Evolutionary conservation across 2,797 vertebrate species (phyloP).

Genomic region (Acanthurus tractus): DNA sequence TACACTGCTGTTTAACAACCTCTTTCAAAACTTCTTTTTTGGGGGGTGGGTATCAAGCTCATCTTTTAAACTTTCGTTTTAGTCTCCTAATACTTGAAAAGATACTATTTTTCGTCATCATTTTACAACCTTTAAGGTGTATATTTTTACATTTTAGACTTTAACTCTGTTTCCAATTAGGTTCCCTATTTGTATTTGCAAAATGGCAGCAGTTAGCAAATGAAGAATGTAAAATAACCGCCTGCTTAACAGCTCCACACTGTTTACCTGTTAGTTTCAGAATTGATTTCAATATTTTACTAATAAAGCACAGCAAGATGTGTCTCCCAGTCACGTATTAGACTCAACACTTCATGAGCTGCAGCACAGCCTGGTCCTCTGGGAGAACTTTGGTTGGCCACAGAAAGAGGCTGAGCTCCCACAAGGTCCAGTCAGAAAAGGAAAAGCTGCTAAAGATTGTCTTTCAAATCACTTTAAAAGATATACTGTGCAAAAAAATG

Average conservation of each 20-base stretch:
- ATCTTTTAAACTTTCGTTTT: not conserved
- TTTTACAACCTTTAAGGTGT: not conserved
- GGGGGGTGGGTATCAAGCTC: too few species aligned
- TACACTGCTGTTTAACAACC: not conserved
- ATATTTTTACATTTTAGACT: not conserved
- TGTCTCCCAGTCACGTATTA: conserved; percentile 33
- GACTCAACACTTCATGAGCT: conserved; percentile 43
- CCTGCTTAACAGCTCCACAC: conserved; percentile 8
- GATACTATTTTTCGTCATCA: not conserved
- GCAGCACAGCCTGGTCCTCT: conserved; percentile 24
- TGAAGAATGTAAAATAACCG: conserved; percentile 22
- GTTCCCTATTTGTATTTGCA: not conserved
- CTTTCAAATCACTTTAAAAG: conserved; percentile 27
- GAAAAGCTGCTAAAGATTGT: conserved; percentile 18
- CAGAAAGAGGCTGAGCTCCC: conserved; percentile 19
- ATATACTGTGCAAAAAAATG: not conserved
- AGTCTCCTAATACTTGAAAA: not conserved
- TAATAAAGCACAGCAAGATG: conserved; percentile 43
- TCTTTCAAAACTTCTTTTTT: conserved; percentile 11
- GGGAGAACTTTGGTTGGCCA: conserved; percentile 17
- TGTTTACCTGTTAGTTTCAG: conserved; percentile 28
- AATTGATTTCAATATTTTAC: conserved; percentile 47
- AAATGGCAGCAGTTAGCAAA: conserved; percentile 18
- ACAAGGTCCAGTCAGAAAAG: conserved; percentile 5
- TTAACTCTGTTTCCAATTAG: not conserved